Conservation (phyloP, 2,888 invertebrate genomes). For the Ectemnius cavifrons region DNA sequence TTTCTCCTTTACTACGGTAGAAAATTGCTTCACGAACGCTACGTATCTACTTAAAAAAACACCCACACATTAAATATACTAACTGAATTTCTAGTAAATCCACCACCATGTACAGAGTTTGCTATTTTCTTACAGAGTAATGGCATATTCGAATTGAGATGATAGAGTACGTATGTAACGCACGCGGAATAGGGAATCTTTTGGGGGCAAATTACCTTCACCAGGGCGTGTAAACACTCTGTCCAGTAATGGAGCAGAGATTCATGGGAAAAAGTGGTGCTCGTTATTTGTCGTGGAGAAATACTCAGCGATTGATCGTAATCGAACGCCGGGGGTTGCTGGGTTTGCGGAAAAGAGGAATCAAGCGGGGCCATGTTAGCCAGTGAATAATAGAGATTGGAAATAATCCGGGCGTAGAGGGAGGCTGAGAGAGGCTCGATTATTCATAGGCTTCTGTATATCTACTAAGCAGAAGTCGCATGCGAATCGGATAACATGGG, state of each 20-base stretch:
- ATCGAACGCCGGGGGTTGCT: constrained; percentile 32
- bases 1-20: too few species aligned
- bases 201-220: too few species aligned
- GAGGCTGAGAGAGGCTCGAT: constrained; percentile 18
- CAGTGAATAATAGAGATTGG: constrained; percentile 46
- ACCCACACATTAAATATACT: too few species aligned
- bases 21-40: too few species aligned
- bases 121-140: too few species aligned
- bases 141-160: too few species aligned
- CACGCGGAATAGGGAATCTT: background rate
- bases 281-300: constrained; percentile 17
- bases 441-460: constrained; percentile 33
- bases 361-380: constrained; percentile 21
- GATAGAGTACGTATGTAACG: background rate
- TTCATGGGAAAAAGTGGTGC: background rate
- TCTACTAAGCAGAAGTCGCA: constrained; percentile 31
- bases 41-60: too few species aligned
- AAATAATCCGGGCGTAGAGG: constrained; percentile 26
- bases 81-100: too few species aligned
- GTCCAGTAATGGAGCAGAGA: too few species aligned
- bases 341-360: constrained; percentile 28
- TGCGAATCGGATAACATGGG: constrained; percentile 8
- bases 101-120: too few species aligned
- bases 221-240: too few species aligned
- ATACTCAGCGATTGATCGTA: constrained; percentile 33